Base-by-base conservation (phyloP, 2,113 vertebrate genomes). In the Eulemur rufifrons region DNA sequence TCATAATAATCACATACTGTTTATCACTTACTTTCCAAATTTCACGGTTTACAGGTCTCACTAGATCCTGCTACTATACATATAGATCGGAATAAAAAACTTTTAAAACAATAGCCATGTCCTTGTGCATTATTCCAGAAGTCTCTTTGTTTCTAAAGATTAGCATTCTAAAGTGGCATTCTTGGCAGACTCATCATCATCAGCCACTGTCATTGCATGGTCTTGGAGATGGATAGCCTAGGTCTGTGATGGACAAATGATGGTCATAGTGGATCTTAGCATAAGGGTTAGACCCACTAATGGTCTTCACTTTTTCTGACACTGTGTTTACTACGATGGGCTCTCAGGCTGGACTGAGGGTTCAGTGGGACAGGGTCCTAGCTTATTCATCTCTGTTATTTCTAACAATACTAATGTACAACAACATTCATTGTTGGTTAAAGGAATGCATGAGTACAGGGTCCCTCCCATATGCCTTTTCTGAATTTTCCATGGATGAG, bases 1-100 rank as follows among this genome's bases (percentile, higher is more conserved):
- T 91, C 61, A 45, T 66, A 83, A 64, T 95, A 95, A 93, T 91
- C 45, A 80, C 63, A 95, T 39, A 92, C 64, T 83, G 32, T 37
- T 68, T 76, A 84, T 91, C 59, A 89, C 32, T 76, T 93, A 66
- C 37, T 74, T 86, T 83, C 64, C 52, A 86, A 81, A 94, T 69
- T 81, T 42, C 18, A 73, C 1, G 23, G 91, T 91, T 95, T 78
- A 71, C 23, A 82, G n/a, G n/a, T 84, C 69, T 97, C 42, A 59
- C 17, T 76, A 74, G 45, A 80, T 84, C 20, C 61, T 71, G 32
- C 32, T 78, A 12, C 8, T n/a, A 27, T 69, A 6, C n/a, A 12
- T 39, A 47, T 69, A 34, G 92, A 82, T 84, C 42, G 20, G 23
- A 63, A 50, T 45, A 77, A 82, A 83, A 42, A 69, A 81, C 15